Evolutionary conservation across 2,888 invertebrate species (phyloP), one percentile per base, ranked within the genome.

Genomic region (Dyspetes luteomarginatus): DNA sequence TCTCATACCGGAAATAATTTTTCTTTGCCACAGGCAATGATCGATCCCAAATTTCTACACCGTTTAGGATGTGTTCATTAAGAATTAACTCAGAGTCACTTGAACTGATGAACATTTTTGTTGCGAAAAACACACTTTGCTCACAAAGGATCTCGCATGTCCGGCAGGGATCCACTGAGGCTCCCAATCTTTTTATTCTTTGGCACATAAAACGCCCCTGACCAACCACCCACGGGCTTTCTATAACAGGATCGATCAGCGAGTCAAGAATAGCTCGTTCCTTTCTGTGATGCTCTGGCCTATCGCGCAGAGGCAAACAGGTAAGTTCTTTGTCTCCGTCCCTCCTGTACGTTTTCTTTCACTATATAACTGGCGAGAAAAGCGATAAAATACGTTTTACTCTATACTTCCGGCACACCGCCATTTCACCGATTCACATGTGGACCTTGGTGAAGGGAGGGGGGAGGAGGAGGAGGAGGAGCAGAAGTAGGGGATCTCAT

Each of bases 381-480:
- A 68, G 17, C 68, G 68, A 68, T 68, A 56, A 68, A 67, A 55
- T 55, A 15, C 15, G 68, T 56, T 55, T 68, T n/a, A n/a, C 68
- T 19, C 26, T 55, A 55, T 15, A 36, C 68, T 55, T 55, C 68
- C 68, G 68, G 55, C 55, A 67, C 19, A 28, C 17, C 17, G 26
- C 30, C 28, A 55, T 26, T 15, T 55, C 22, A 24, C n/a, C 65
- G 52, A 41, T 52, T 68, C 26, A 56, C 55, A 55, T 43, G 26
- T 56, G 68, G 24, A 55, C 68, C 60, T 48, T 36, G 41, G 62
- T n/a, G n/a, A n/a, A n/a, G n/a, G n/a, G n/a, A n/a, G n/a, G n/a
- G n/a, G n/a, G n/a, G n/a, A n/a, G n/a, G n/a, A n/a, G n/a, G n/a
- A n/a, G n/a, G n/a, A n/a, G n/a, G n/a, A n/a, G n/a, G n/a, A n/a